Evolutionary conservation across 2,888 invertebrate genomes (phyloP), one percentile per base, ranked within the genome.

Genomic region (Lasius fuliginosus): DNA sequence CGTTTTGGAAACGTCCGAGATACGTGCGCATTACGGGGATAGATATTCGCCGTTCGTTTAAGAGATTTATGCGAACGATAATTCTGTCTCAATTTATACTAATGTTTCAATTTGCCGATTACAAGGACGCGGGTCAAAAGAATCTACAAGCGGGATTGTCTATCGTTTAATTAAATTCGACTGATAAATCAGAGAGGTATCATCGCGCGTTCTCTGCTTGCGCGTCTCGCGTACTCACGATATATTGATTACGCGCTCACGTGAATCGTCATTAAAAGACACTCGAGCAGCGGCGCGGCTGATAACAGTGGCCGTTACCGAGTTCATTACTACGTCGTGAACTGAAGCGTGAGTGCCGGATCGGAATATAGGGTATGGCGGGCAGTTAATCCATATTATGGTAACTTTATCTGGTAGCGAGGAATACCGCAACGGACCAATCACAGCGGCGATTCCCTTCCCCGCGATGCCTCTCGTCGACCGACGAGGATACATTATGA

Each of bases 361-460:
- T 89, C 85, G 83, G 88, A 86, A 88, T 87, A 90, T 86, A 87
- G 86, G 85, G 85, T 90, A 87, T 87, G 90, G 86, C 89, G 86
- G 85, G 62, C 86, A 89, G 90, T 90, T 90, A 90, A 90, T 90
- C 88, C 90, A 89, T 89, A 90, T 90, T 90, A 90, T 90, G 89
- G 90, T 90, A 91, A 90, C 91, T 90, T 90, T 90, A 90, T 90
- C 90, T 88, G 89, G 81, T 86, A 88, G 85, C 86, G 85, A 89
- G 91, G 89, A 89, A 88, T 90, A 90, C 90, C 90, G 89, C 90
- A 91, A 73, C 89, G 87, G 87, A 88, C 90, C 90, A 90, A 90
- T 90, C 90, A 88, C 86, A 85, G 86, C 86, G 71, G 77, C 84
- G 64, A 33, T 73, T 73, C 73, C 60, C 73, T 73, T 58, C 46